phyloP scores from a whole-genome alignment of 2,113 vertebrate genomes.

The Pelodiscus sinensis region DNA sequence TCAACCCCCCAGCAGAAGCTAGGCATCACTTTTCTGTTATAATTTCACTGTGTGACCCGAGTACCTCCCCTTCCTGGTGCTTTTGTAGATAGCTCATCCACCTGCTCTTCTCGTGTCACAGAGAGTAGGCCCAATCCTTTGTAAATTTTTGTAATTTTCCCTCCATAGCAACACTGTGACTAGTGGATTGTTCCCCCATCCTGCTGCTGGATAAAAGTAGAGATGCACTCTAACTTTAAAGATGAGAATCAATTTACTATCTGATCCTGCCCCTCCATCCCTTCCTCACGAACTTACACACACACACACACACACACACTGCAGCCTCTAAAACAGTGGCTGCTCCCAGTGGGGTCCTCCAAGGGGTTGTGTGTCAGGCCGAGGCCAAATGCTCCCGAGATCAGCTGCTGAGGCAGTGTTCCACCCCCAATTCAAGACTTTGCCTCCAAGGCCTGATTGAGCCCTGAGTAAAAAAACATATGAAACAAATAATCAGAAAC shows the following conservation, averaged over 20 bases:
- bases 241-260: background rate
- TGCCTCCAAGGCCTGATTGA: background rate
- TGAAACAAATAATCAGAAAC: conserved; percentile 27
- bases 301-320: background rate
- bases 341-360: background rate
- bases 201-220: background rate
- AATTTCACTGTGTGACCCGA: background rate
- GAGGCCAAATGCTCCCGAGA: background rate
- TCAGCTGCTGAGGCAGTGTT: background rate
- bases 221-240: background rate
- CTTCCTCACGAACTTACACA: background rate
- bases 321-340: background rate
- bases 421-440: background rate
- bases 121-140: background rate
- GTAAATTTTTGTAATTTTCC: background rate
- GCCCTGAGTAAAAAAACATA: background rate
- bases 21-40: background rate
- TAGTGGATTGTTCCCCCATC: background rate
- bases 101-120: background rate
- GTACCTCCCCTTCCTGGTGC: background rate
- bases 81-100: background rate
- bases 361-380: background rate
- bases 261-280: background rate
- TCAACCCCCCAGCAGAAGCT: background rate
- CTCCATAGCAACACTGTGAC: background rate